Conservation (phyloP, 2,888 invertebrate species). For the Yponomeuta cagnagella region DNA sequence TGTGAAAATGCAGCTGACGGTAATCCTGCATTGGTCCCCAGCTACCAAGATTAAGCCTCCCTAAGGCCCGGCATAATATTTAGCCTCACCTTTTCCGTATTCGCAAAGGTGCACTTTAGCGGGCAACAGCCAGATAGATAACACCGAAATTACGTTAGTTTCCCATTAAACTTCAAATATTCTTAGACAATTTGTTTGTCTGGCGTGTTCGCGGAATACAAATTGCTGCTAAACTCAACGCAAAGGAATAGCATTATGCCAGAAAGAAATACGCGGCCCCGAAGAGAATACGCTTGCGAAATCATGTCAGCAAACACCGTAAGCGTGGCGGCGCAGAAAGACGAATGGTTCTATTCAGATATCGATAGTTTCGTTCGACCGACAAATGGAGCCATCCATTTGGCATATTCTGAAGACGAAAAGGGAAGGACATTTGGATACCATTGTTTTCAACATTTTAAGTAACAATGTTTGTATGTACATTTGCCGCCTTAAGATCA, state of each 20-base stretch:
- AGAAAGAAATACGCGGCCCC: slow-evolving; percentile 68
- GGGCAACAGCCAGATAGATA: slow-evolving; percentile 38
- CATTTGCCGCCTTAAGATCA: not conserved
- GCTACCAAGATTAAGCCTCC: slow-evolving; percentile 1
- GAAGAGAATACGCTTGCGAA: slow-evolving; percentile 58
- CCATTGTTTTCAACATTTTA: slow-evolving; percentile 47
- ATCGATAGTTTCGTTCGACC: slow-evolving; percentile 33
- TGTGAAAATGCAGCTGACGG: slow-evolving; percentile 39
- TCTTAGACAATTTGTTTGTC: slow-evolving; percentile 69
- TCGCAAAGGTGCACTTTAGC: not conserved
- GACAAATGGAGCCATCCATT: slow-evolving; percentile 41
- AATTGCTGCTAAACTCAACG: slow-evolving; percentile 52
- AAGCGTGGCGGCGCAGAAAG: not conserved
- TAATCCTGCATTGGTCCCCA: slow-evolving; percentile 3
- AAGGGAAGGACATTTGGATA: slow-evolving; percentile 38
- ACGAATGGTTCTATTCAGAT: slow-evolving; percentile 8
- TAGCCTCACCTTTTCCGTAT: not conserved
- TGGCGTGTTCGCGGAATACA: slow-evolving; percentile 68
- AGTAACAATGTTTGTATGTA: slow-evolving; percentile 31
- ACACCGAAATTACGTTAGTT: slow-evolving; percentile 41
- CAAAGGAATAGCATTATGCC: slow-evolving; percentile 25
- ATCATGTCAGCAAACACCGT: slow-evolving; percentile 4
- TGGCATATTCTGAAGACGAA: slow-evolving; percentile 41
- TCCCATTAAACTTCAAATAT: slow-evolving; percentile 53
- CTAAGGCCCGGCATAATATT: not conserved